These are phyloP conservation scores for Urocynchramus pylzowi DNA, from an alignment of 2,113 vertebrate genomes.

Conservation along the genomic window DNA sequence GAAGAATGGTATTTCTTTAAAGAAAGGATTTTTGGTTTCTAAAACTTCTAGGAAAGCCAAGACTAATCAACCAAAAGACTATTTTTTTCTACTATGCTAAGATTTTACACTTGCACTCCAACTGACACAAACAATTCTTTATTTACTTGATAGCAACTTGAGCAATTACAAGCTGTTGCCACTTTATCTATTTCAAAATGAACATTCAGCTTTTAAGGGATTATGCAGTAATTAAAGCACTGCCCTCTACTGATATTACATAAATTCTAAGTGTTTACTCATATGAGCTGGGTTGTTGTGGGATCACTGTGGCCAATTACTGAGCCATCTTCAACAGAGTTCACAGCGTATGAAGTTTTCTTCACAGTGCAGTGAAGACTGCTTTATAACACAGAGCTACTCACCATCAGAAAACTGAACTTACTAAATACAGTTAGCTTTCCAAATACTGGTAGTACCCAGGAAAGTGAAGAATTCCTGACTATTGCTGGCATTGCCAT, in stretches of 20 bases:
- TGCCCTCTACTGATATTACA: background rate
- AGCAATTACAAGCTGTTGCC: background rate
- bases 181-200: slow-evolving; percentile 12
- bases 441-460: background rate
- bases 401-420: background rate
- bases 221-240: slow-evolving; percentile 8
- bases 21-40: background rate
- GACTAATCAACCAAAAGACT: background rate
- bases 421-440: background rate
- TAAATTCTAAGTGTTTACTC: background rate
- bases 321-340: background rate
- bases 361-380: background rate
- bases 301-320: background rate
- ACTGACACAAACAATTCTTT: slow-evolving; percentile 1
- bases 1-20: background rate
- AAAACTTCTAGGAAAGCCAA: background rate
- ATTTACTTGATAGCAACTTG: background rate
- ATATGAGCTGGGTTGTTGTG: background rate
- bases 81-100: background rate
- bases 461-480: background rate
- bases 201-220: background rate
- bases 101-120: background rate
- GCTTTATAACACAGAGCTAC: background rate
- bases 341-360: background rate
- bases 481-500: background rate